phyloP scores from a whole-genome alignment of 2,888 invertebrate species.

The Operophtera brumata region DNA sequence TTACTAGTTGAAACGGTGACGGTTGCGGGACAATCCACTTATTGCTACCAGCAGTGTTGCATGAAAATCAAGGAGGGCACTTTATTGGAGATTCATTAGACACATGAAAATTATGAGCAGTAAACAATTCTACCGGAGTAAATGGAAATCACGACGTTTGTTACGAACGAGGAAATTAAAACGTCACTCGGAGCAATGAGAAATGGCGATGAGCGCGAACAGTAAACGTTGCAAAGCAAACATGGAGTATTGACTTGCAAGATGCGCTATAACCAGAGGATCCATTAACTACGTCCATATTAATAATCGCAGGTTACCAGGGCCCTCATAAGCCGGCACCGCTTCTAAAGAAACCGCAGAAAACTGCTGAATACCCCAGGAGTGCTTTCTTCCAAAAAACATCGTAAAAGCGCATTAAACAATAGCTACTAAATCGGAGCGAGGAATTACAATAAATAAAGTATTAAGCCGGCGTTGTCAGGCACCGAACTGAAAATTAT shows the following conservation, averaged over 20 bases:
- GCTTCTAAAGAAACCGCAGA: constrained; percentile 73
- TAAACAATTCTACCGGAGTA: constrained; percentile 29
- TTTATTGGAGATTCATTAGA: constrained; percentile 42
- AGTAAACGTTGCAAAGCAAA: constrained; percentile 44
- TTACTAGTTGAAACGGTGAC: constrained; percentile 58
- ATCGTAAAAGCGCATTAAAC: constrained; percentile 68
- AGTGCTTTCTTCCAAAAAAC: constrained; percentile 75
- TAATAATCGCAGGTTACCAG: constrained; percentile 72
- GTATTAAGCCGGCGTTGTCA: constrained; percentile 68
- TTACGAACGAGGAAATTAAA: constrained; percentile 33
- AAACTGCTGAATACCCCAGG: constrained; percentile 72
- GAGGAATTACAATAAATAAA: constrained; percentile 73
- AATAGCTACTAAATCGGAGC: constrained; percentile 67
- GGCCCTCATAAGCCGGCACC: constrained; percentile 68
- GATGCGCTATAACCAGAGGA: constrained; percentile 58
- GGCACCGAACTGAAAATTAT: constrained; percentile 64
- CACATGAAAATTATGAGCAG: constrained; percentile 32
- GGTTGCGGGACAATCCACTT: constrained; percentile 50
- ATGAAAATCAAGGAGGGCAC: constrained; percentile 42
- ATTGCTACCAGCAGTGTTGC: constrained; percentile 39
- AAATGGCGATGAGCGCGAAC: constrained; percentile 33
- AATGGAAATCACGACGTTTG: constrained; percentile 33
- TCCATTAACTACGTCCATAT: constrained; percentile 67
- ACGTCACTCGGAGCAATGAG: constrained; percentile 32
- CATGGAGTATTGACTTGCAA: constrained; percentile 41